Evolutionary conservation across 2,888 invertebrate genomes (phyloP), one percentile per base, ranked within the genome.

Genomic region (Luperina nickerlii): DNA sequence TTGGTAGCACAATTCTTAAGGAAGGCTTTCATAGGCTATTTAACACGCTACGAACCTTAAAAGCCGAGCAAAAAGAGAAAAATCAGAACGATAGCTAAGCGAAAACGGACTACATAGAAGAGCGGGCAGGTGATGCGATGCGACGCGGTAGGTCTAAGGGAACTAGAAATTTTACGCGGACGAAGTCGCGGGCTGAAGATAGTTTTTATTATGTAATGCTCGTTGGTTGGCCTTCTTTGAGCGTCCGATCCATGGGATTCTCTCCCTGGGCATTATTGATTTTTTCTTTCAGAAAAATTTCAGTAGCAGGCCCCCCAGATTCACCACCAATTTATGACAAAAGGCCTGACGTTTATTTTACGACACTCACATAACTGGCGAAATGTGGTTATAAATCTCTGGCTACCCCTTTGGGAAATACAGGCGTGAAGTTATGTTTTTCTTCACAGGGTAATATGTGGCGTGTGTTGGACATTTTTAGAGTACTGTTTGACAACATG

Each of bases 401-500:
- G 18, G 13, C 27, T 24, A 24, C 32, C 18, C 9, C 11, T 15
- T 38, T 2, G 13, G 6, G 20, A 1, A 8, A 42, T 65, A 24
- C 2, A 45, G 9, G 18, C n/a, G n/a, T 57, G 15, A 45, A 32
- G 15, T 9, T n/a, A 13, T 27, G 24, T 57, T 65, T 18, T 54
- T 27, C 32, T 32, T 48, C 32, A 32, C 54, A 67, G 27, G 62
- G 2, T n/a, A 1, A 13, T 63, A 38, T 68, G 45, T 20, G 2
- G 18, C 78, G 38, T 78, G 6, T 57, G 54, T 68, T 38, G 5
- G 62, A 83, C 54, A 63, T 54, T 77, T 77, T 54, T 32, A 54
- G 67, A 54, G 54, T 68, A 63, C 0, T 68, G 45, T 83, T 68
- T 54, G 78, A 68, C 78, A 81, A 68, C 54, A 32, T 48, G 8